Percentiles rank a stretch among this genome's conserved stretches.
Evolutionary conservation across 2,888 invertebrate species (phyloP).

Genomic region (Tupiocoris notatus): DNA sequence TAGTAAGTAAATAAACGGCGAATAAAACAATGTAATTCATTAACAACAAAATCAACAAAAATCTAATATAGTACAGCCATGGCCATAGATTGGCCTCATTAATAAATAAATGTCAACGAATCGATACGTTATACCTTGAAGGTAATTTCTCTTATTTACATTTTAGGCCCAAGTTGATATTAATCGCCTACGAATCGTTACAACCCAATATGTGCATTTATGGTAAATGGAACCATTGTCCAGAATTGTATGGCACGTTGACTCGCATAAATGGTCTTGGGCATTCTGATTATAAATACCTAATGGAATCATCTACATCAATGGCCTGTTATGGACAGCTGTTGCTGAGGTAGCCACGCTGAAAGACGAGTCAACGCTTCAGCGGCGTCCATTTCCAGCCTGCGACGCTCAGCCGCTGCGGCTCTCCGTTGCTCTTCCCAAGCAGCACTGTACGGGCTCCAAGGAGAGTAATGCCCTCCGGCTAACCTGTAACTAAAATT

Average conservation of each 20-base stretch:
- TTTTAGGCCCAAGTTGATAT: too few relatives aligned
- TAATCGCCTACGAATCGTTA: too few relatives aligned
- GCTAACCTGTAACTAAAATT: too few relatives aligned
- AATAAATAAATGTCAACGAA: neutral
- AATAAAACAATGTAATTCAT: too few relatives aligned
- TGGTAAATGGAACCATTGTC: too few relatives aligned
- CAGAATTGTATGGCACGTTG: too few relatives aligned
- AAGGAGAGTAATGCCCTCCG: constrained; percentile 53
- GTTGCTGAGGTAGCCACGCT: constrained; percentile 30
- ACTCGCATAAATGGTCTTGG: too few relatives aligned
- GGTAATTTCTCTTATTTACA: too few relatives aligned
- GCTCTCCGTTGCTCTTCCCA: constrained; percentile 15
- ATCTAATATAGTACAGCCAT: neutral
- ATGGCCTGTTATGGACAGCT: constrained; percentile 31
- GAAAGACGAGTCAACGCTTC: constrained; percentile 67
- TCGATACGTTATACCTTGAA: too few relatives aligned
- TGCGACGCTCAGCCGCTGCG: constrained; percentile 49
- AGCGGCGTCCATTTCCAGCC: constrained; percentile 74
- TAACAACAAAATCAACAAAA: too few relatives aligned
- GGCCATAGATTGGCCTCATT: neutral
- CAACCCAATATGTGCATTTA: too few relatives aligned
- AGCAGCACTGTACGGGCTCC: constrained; percentile 53
- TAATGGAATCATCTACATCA: constrained; percentile 5
- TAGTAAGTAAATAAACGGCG: too few relatives aligned
- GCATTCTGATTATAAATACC: neutral